A percentile compares a stretch with the other conserved stretches of the same genome.
phyloP scores from a whole-genome alignment of 2,797 vertebrate genomes.

The Limnodromus scolopaceus region DNA sequence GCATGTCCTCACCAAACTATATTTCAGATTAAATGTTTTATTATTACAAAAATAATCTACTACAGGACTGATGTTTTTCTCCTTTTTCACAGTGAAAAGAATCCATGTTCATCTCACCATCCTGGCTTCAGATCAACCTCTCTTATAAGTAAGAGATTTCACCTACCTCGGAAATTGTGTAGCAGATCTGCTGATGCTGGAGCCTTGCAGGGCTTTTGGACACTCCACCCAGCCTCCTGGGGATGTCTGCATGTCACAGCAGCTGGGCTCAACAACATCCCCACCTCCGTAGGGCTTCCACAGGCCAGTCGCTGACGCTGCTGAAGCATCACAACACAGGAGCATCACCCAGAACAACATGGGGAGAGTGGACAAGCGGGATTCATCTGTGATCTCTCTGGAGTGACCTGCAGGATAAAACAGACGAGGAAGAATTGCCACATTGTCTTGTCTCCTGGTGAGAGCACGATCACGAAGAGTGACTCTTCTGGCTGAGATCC shows the following conservation, averaged over 20 bases:
- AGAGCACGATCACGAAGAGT: fast-evolving
- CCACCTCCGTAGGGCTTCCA: fast-evolving
- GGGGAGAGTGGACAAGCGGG: no score
- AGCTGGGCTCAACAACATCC: fast-evolving
- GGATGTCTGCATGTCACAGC: fast-evolving
- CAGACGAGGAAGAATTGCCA: fast-evolving
- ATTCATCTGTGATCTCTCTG: not conserved
- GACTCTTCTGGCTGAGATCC: not conserved
- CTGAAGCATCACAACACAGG: not conserved
- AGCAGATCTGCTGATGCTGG: not conserved
- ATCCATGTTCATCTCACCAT: not conserved
- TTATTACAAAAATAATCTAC: not conserved
- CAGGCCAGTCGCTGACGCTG: fast-evolving
- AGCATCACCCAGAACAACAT: fast-evolving
- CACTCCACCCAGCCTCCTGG: fast-evolving
- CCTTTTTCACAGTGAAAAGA: not conserved
- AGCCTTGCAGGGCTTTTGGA: not conserved
- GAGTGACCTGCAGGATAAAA: fast-evolving
- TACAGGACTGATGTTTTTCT: not conserved
- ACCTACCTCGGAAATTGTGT: fast-evolving
- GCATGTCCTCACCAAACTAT: not conserved
- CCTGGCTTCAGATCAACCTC: fast-evolving
- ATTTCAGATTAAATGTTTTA: not conserved
- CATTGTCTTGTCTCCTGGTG: not conserved
- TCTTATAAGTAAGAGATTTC: not conserved